Evolutionary conservation across 92 coral and sea anemone genomes (phyloP).

Genomic region (Paramuricea clavata): DNA sequence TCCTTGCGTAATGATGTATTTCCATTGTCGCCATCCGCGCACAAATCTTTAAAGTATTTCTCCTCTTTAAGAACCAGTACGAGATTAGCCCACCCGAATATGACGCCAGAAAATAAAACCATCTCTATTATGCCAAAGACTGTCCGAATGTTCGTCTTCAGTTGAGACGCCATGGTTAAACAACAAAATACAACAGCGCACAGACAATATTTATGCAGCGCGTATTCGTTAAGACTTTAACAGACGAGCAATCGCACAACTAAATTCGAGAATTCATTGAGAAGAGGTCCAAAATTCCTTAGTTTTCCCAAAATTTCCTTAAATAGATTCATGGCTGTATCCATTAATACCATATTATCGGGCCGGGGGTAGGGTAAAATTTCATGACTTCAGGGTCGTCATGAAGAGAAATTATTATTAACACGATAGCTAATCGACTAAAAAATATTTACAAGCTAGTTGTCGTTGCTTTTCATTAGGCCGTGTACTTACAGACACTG

Average conservation of each 20-base stretch:
- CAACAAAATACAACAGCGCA: neutral
- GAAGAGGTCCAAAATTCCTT: neutral
- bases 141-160: conserved; percentile 1
- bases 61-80: conserved; percentile 29
- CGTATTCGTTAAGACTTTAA: no score
- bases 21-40: neutral
- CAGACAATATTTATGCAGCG: neutral
- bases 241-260: neutral
- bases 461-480: no score
- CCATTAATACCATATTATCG: no score
- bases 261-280: neutral
- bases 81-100: conserved; percentile 47
- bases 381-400: no score
- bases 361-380: no score
- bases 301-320: neutral
- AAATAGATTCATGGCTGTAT: no score
- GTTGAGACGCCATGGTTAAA: neutral
- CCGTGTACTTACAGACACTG: no score
- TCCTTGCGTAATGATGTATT: neutral
- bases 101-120: conserved; percentile 38
- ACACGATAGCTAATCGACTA: no score
- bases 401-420: no score
- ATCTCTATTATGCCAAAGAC: conserved; percentile 17
- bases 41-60: conserved; percentile 24
- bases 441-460: no score